Conservation (phyloP, 2,888 invertebrate species). For the Polymixis lichenea region DNA sequence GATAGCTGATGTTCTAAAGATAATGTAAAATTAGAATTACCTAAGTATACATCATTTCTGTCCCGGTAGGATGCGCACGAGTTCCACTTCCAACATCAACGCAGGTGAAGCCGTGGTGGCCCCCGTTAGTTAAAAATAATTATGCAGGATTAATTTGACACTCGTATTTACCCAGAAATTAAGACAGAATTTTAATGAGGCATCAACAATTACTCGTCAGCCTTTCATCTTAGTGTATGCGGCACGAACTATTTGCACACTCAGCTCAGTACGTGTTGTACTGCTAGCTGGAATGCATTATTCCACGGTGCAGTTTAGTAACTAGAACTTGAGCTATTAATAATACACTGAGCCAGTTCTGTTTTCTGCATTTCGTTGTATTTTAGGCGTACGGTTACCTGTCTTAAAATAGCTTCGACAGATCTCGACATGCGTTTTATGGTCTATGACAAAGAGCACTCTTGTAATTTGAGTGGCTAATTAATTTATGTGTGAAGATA, state of each 20-base stretch:
- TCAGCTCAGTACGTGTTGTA: conserved; percentile 29
- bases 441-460: conserved; percentile 18
- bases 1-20: too few relatives aligned
- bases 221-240: conserved; percentile 18
- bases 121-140: not conserved
- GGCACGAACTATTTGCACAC: conserved; percentile 29
- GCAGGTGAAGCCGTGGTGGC: too few relatives aligned
- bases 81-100: too few relatives aligned
- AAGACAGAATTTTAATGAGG: conserved; percentile 18
- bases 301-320: conserved; percentile 62
- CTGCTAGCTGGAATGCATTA: conserved; percentile 56
- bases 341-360: conserved; percentile 73
- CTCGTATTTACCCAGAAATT: not conserved
- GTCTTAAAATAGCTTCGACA: conserved; percentile 50
- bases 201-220: not conserved
- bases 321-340: conserved; percentile 73
- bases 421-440: conserved; percentile 53
- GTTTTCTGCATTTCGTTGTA: conserved; percentile 69
- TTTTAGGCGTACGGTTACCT: conserved; percentile 59
- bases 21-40: too few relatives aligned
- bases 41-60: too few relatives aligned
- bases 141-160: not conserved
- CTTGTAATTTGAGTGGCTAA: conserved; percentile 47
- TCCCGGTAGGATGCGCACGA: too few relatives aligned
- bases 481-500: conserved; percentile 18